A percentile compares a stretch with the other conserved stretches of the same genome.
phyloP scores from a whole-genome alignment of 30 jellyfish, hydroid and myxozoan genomes.

The Sanderia malayensis region DNA sequence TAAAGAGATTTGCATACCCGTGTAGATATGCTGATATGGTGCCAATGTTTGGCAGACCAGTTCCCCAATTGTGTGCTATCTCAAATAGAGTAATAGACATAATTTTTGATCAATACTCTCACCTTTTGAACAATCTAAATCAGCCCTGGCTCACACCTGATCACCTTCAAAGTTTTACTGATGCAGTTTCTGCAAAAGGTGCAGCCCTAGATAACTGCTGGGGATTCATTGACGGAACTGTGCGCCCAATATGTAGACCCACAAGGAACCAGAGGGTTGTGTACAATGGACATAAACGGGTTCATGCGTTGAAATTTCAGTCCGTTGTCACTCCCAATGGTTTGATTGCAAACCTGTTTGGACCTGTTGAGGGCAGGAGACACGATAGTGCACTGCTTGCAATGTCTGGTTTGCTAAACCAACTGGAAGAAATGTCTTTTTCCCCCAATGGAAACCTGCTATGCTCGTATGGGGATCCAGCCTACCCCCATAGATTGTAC shows the following conservation, averaged over 20 bases:
- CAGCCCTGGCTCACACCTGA: constrained; percentile 56
- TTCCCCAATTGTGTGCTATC: constrained; percentile 39
- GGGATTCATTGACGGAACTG: constrained; percentile 84
- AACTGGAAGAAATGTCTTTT: constrained; percentile 30
- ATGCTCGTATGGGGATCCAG: too few species aligned
- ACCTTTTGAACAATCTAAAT: constrained; percentile 26
- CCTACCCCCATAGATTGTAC: too few species aligned
- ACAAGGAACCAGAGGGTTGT: constrained; percentile 58
- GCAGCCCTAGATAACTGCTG: constrained; percentile 55
- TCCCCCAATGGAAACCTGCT: constrained; percentile 23
- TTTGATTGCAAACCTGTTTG: constrained; percentile 50
- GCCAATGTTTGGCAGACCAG: constrained; percentile 53
- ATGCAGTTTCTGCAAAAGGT: too few species aligned
- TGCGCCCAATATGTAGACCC: constrained; percentile 82
- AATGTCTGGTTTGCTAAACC: constrained; percentile 47
- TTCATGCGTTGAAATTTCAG: constrained; percentile 69
- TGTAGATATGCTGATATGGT: constrained; percentile 57
- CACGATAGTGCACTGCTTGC: too few species aligned
- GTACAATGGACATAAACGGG: constrained; percentile 84
- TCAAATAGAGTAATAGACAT: constrained; percentile 17
- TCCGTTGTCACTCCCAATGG: constrained; percentile 80
- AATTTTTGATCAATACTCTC: constrained; percentile 26
- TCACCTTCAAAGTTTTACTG: too few species aligned
- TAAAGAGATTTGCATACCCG: constrained; percentile 60
- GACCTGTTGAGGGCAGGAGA: constrained; percentile 65